Evolutionary conservation across 2,888 invertebrate species (phyloP).

Genomic region (Loripinus fragilis): DNA sequence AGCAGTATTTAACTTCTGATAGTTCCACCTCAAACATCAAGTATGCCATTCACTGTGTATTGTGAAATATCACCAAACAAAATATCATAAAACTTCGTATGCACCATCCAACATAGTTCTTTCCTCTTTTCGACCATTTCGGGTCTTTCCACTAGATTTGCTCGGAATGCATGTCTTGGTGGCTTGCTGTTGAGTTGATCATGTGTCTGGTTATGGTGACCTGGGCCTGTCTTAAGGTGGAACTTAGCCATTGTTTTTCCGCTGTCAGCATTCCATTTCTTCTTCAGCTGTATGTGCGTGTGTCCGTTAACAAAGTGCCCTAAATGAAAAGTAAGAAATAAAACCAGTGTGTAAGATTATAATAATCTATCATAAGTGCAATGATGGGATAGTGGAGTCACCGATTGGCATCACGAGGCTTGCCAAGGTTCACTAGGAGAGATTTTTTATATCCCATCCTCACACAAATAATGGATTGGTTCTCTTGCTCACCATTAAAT

Average conservation of each 20-base stretch:
- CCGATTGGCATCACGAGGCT: no score
- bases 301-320: conserved; percentile 58
- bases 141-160: conserved; percentile 34
- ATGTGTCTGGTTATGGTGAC: background rate
- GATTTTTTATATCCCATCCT: no score
- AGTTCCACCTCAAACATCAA: background rate
- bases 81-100: conserved; percentile 19
- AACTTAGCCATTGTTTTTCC: conserved; percentile 42
- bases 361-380: no score
- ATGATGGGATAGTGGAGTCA: no score
- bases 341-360: no score
- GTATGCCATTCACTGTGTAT: background rate
- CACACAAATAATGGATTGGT: no score
- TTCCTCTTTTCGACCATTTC: conserved; percentile 32
- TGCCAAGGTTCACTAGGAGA: no score
- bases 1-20: no score
- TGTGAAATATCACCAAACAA: background rate
- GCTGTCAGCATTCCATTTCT: conserved; percentile 28
- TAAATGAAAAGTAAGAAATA: conserved; percentile 7
- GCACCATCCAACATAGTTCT: conserved; percentile 55
- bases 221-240: conserved; percentile 37
- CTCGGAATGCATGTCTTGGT: conserved; percentile 31
- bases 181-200: background rate
- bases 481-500: no score
- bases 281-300: conserved; percentile 39